phyloP scores from a whole-genome alignment of 2,888 invertebrate species.

The Apamea anceps region DNA sequence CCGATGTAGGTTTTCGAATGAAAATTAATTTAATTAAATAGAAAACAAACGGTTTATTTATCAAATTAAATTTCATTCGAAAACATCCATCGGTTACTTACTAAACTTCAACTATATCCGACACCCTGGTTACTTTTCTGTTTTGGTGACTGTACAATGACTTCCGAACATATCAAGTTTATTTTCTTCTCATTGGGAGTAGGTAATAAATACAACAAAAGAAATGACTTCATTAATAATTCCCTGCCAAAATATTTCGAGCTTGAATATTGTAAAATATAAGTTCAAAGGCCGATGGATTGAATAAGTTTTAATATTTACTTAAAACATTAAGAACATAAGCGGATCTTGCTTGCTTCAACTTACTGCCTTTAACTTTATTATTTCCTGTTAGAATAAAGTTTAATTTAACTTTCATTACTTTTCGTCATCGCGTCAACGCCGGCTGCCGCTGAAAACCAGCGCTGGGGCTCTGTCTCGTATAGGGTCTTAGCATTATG shows the following conservation, averaged over 20 bases:
- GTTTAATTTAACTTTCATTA: not conserved
- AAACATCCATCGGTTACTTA: too few species aligned
- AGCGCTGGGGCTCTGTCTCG: too few species aligned
- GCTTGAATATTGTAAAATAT: conserved; percentile 14
- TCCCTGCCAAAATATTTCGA: not conserved
- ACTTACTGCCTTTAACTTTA: not conserved
- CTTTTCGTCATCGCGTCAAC: too few species aligned
- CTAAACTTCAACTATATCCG: too few species aligned
- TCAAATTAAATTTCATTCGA: too few species aligned
- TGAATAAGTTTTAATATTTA: conserved; percentile 29
- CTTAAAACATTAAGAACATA: conserved; percentile 27
- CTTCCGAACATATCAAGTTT: not conserved
- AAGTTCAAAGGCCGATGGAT: conserved; percentile 14
- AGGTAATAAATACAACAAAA: conserved; percentile 1
- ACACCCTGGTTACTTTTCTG: too few species aligned
- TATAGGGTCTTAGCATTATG: too few species aligned
- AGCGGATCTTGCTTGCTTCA: conserved; percentile 11
- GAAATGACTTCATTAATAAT: not conserved
- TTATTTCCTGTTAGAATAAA: conserved; percentile 23
- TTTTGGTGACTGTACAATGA: not conserved
- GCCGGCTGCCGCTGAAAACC: too few species aligned
- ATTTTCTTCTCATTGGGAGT: too few species aligned
- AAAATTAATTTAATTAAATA: too few species aligned
- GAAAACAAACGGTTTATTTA: too few species aligned
- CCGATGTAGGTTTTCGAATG: too few species aligned